Conservation (phyloP, 2,888 invertebrate species). For the Rotaria socialis region DNA sequence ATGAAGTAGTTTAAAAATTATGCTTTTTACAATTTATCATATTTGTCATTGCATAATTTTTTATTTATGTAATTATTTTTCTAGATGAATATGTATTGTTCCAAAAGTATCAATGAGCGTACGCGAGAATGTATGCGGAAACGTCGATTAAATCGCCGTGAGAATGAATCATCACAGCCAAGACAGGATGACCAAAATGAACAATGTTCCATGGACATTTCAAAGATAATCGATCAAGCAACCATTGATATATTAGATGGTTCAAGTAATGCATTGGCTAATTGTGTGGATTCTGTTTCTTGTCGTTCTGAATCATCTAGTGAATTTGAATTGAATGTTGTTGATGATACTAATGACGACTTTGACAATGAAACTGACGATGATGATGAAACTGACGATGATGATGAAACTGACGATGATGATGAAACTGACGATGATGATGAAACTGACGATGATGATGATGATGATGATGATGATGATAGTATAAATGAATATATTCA, state of each 20-base stretch:
- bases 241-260: neutral
- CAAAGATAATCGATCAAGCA: neutral
- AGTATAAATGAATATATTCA: neutral
- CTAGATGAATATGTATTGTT: neutral
- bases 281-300: neutral
- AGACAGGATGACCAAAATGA: neutral
- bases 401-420: neutral
- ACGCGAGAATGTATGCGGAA: neutral
- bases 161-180: neutral
- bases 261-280: neutral
- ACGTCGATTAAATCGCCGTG: neutral
- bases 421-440: neutral
- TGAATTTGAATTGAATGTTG: neutral
- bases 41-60: neutral
- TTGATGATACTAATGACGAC: neutral
- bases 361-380: no score
- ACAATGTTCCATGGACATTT: neutral
- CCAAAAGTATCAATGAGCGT: neutral
- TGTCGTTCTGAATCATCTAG: no score
- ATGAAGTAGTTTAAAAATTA: neutral
- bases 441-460: neutral
- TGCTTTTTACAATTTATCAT: neutral
- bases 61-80: neutral
- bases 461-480: neutral
- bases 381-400: no score